A percentile compares a stretch with the other conserved stretches of the same genome.
Conservation (phyloP, 2,888 invertebrate species). For the Lottia scabra region DNA sequence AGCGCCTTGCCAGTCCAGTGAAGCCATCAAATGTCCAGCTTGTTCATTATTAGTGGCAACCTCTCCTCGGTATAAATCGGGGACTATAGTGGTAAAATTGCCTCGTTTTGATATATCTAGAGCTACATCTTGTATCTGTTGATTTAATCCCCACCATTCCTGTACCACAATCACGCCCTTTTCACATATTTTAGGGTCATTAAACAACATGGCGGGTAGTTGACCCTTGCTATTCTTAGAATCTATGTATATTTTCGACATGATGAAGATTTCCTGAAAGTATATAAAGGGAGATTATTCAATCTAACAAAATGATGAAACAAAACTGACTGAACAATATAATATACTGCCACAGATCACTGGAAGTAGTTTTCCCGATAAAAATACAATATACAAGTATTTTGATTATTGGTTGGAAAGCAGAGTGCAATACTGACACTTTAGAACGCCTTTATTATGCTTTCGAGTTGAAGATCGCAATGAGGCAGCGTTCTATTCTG, state of each 20-base stretch:
- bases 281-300: no score
- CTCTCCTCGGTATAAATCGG: constrained; percentile 52
- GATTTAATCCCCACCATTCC: constrained; percentile 60
- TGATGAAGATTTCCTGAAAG: no score
- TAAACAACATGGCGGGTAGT: background rate
- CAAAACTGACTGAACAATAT: no score
- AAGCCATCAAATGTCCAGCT: constrained; percentile 48
- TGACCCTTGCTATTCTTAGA: background rate
- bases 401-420: no score
- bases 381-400: no score
- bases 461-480: no score
- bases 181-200: background rate
- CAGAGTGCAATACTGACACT: no score
- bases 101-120: constrained; percentile 35
- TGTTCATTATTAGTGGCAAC: constrained; percentile 45
- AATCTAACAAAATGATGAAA: no score
- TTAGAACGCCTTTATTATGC: no score
- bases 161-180: constrained; percentile 18
- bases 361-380: no score
- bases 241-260: background rate
- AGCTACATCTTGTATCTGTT: constrained; percentile 41
- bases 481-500: no score
- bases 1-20: constrained; percentile 54
- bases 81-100: constrained; percentile 44
- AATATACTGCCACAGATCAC: no score